Evolutionary conservation across 2,113 vertebrate genomes (phyloP).

Genomic region (Axis porcinus): DNA sequence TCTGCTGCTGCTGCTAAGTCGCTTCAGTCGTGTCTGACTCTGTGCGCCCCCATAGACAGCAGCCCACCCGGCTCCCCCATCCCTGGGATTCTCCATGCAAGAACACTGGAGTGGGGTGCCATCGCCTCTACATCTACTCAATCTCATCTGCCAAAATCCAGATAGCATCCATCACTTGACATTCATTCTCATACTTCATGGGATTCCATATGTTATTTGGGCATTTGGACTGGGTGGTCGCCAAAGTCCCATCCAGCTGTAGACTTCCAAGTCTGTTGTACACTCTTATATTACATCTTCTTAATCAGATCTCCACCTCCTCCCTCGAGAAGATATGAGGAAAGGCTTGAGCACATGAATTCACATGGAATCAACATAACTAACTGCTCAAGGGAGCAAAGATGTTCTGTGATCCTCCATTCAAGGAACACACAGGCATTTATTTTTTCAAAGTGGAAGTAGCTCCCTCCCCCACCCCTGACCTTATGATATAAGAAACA

Average conservation of each 20-base stretch:
- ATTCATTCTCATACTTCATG: not conserved
- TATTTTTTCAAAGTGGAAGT: conserved; percentile 12
- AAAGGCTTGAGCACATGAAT: not conserved
- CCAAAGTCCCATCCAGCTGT: not conserved
- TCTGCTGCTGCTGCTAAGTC: too few relatives aligned
- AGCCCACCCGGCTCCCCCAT: too few relatives aligned
- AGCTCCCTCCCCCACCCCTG: not conserved
- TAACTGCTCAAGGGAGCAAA: not conserved
- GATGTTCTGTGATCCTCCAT: not conserved
- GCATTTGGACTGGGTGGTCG: not conserved
- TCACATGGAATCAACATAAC: not conserved
- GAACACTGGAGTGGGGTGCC: too few relatives aligned
- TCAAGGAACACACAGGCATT: not conserved
- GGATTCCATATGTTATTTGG: not conserved
- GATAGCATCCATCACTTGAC: not conserved
- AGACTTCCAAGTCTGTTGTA: not conserved
- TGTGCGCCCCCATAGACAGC: too few relatives aligned
- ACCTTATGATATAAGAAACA: not conserved
- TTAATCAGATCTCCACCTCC: not conserved
- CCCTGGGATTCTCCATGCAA: too few relatives aligned
- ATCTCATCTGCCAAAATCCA: conserved; percentile 10
- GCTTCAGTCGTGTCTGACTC: too few relatives aligned
- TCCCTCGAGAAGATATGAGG: not conserved
- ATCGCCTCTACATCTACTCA: not conserved
- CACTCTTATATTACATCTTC: not conserved